Base-by-base conservation (phyloP, 2,113 vertebrate genomes). In the Antennarius striatus region DNA sequence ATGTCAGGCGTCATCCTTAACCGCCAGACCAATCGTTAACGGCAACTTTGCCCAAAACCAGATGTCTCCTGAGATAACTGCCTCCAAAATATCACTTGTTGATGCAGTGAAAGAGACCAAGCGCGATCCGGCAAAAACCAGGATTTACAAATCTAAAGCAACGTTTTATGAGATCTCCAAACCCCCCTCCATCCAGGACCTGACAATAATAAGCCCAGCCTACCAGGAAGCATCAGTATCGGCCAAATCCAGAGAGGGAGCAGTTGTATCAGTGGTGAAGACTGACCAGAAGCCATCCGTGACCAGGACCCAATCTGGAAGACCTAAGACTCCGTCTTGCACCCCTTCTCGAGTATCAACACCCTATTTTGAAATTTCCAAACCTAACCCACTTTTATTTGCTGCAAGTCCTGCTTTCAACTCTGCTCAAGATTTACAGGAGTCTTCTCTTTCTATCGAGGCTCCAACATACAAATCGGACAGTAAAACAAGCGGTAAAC, bases 81-180 rank as follows among this genome's bases (percentile, higher is more conserved):
- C 77, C 28, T 84, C 82, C 67, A 66, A 39, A 16, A 80, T 52
- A 48, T 75, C 73, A 0, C 48, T 42, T 52, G 78, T 65, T 59
- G 68, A 86, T 56, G 64, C 63, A 32, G 49, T 58, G 15, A 81
- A 75, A 52, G 77, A 68, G 14, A 63, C 73, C 10, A 82, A 10
- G 42, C 42, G 61, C 30, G 81, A 88, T 9, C 10, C 64, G 14
- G 63, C 36, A 36, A 80, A 75, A 73, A 72, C 67, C 39, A 88
- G 55, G 59, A 84, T 89, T 48, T 89, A 89, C 52, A 91, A 81
- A 57, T 88, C 91, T 56, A 91, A 88, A 62, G 83, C 86, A 57
- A 88, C 81, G 13, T 90, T 92, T 77, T 89, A 91, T 71, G 88
- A 92, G 56, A 80, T 90, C 60, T 86, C 88, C 12, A 92, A 89